Percentiles rank a stretch among this genome's conserved stretches.
Conservation (phyloP, 2,113 vertebrate genomes). For the Antechinus stuartii region DNA sequence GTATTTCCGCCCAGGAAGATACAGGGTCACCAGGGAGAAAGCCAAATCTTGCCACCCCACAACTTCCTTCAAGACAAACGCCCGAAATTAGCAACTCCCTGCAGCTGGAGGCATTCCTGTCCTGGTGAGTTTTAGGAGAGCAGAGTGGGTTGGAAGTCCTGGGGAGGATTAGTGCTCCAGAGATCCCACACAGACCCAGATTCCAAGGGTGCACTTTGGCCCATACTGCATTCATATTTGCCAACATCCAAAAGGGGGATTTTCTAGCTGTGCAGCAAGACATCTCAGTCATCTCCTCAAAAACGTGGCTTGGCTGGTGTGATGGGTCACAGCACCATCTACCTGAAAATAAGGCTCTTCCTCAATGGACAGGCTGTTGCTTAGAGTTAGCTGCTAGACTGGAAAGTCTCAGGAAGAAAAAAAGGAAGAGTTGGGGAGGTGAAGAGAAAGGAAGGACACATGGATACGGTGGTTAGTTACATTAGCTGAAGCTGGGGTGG, state of each 20-base stretch:
- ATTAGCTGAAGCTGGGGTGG: constrained; percentile 94
- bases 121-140: background rate
- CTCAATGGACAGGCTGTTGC: constrained; percentile 8
- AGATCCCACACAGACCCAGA: constrained; percentile 3
- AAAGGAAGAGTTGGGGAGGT: background rate
- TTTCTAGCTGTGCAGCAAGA: background rate
- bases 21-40: background rate
- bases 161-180: constrained; percentile 45
- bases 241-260: background rate
- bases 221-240: background rate
- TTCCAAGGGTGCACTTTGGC: constrained; percentile 22
- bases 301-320: constrained; percentile 5
- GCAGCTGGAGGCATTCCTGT: background rate
- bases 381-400: constrained; percentile 47
- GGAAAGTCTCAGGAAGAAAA: background rate
- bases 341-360: background rate
- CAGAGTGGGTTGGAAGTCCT: constrained; percentile 24
- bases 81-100: background rate
- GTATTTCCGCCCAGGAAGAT: background rate
- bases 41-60: background rate
- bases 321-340: background rate
- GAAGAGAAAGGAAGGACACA: background rate
- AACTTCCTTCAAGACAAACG: background rate
- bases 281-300: constrained; percentile 25
- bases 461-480: constrained; percentile 86